Evolutionary conservation across 2,113 vertebrate genomes (phyloP), one percentile per base, ranked within the genome.

Genomic region (Psittacula cyanocephala): DNA sequence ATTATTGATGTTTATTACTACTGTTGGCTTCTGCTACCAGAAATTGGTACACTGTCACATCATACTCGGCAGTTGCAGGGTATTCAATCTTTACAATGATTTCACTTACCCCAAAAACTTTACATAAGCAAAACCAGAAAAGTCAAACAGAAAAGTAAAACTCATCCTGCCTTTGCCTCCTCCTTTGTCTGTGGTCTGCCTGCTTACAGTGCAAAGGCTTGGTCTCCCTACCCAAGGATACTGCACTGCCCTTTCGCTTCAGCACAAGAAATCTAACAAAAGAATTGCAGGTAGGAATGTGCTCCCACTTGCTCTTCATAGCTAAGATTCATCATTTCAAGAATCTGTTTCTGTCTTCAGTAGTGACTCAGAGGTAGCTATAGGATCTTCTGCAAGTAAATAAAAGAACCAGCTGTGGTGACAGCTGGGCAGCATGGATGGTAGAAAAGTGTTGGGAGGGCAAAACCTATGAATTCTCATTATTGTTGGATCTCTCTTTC

Each of bases 11-110:
- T 41, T 69, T 63, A 43, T 75, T 69, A 29, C 44, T 9, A 39
- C 27, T 16, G 17, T 22, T 50, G 19, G 10, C 50, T 93, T 89
- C 46, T 81, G 74, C 37, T 81, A 15, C 22, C 67, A 89, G 33
- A 76, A 79, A 24, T n/a, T 13, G 3, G 25, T 41, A 59, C 33
- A 37, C 28, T 78, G 35, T 60, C 33, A 44, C 27, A 68, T 67
- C 43, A 39, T 25, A 50, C 31, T 53, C 60, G 23, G 33, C 17
- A 89, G 37, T 22, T 0, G 0, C n/a, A 75, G 23, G 2, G 9
- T 52, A 14, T 29, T 84, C 31, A 49, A 2, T 78, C 27, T 81
- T 83, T 37, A 25, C 33, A 60, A 17, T 47, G 29, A 81, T 87
- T 87, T 86, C 50, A 46, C n/a, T 89, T 59, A 70, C 31, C 13